Evolutionary conservation across 2,888 invertebrate genomes (phyloP), one percentile per base, ranked within the genome.

Genomic region (Oscheius onirici): DNA sequence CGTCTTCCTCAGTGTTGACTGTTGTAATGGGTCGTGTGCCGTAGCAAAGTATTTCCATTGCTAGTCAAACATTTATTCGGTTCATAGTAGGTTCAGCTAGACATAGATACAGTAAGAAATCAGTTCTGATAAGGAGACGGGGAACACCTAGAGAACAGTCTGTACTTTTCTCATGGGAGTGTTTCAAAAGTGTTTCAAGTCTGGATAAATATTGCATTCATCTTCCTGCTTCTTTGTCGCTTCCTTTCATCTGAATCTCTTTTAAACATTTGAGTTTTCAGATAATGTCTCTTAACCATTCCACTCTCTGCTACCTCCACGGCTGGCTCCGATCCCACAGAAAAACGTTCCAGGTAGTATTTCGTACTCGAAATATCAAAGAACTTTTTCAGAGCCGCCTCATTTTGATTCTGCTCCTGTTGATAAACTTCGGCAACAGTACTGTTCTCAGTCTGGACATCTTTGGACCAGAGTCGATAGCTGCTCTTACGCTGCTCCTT

Each of bases 371-470:
- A 40, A 24, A 46, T 3, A 68, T 34, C 1, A 10, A 20, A 15
- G 8, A 55, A 2, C 5, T 66, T 72, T 55, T 68, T 41, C 68
- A 78, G 77, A 78, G 75, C 26, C 67, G 74, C 54, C 71, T 78
- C 72, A 73, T 74, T 34, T 58, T 74, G 6, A 22, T 76, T 46
- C 69, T 78, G 71, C 52, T 78, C 20, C 70, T 78, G 41, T 69
- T 75, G 63, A 63, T 78, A 69, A 78, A 78, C 46, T 78, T 78
- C 54, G 72, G 73, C 43, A 78, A 78, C 61, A 75, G 75, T 63
- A 73, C 76, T 28, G 70, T 76, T 60, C 69, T 78, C 49, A 76
- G 72, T 46, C 34, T 78, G 52, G 75, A 78, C 54, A 69, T 76
- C 28, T 78, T 75, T 28, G 78, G 78, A 44, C 73, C 75, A 22